A percentile compares a stretch with the other conserved stretches of the same genome.
Evolutionary conservation across 1,140 invertebrate species (phyloP).

Genomic region (Gryllus bimaculatus): DNA sequence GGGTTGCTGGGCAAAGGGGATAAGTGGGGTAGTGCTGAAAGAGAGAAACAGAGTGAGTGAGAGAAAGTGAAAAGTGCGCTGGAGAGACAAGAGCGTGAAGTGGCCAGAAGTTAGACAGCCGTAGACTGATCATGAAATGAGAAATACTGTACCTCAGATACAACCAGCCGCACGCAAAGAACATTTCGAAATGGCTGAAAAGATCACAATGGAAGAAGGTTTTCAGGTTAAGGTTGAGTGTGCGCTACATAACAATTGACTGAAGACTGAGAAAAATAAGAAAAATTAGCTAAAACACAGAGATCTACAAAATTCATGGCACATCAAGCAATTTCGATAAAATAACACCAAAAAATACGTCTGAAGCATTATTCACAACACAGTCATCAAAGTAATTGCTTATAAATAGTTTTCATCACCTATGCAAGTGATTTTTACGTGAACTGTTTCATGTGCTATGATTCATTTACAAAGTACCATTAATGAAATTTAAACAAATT

Average conservation of each 20-base stretch:
- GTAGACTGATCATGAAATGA: conserved; percentile 11
- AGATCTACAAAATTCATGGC: background rate
- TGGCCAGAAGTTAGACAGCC: conserved; percentile 10
- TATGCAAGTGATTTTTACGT: too few relatives aligned
- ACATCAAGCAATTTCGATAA: background rate
- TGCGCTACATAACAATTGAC: conserved; percentile 7
- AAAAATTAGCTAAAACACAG: conserved; percentile 1
- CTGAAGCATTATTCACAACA: background rate
- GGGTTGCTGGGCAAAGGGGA: background rate
- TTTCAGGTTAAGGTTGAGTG: conserved; percentile 21
- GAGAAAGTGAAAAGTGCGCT: conserved; percentile 7
- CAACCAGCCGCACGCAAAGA: conserved; percentile 71
- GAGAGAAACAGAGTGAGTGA: background rate
- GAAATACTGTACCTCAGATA: conserved; percentile 55
- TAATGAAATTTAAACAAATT: too few relatives aligned
- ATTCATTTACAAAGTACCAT: too few relatives aligned
- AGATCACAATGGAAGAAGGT: conserved; percentile 27
- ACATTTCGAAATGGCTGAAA: conserved; percentile 60
- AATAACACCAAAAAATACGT: background rate
- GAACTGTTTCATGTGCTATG: too few relatives aligned
- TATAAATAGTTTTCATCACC: background rate
- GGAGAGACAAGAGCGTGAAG: conserved; percentile 2
- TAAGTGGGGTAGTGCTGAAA: conserved; percentile 1
- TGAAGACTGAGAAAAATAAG: conserved; percentile 1
- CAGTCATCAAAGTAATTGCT: background rate